These are phyloP conservation scores for Schizothorax lantsangensis DNA, from an alignment of 2,797 vertebrate genomes.

Conservation along the genomic window DNA sequence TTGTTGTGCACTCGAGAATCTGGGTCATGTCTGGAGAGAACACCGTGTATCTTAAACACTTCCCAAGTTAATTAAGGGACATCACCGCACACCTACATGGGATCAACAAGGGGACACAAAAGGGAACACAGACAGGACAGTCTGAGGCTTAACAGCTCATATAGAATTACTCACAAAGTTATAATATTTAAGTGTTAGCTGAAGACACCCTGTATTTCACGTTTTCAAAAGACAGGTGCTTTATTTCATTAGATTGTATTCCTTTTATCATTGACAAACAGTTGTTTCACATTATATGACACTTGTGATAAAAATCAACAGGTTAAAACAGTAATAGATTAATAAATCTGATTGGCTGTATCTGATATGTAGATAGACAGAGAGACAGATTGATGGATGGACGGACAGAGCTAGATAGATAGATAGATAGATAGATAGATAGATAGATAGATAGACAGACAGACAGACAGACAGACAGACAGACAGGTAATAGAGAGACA, in stretches of 20 bases:
- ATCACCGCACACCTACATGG: not conserved
- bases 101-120: not conserved
- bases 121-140: conserved; percentile 11
- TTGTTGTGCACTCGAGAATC: conserved; percentile 19
- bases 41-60: conserved; percentile 25
- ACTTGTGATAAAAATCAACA: not conserved
- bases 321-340: not conserved
- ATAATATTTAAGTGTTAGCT: no score
- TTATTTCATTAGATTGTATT: not conserved
- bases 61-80: not conserved
- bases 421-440: not conserved
- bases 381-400: not conserved
- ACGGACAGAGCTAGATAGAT: not conserved
- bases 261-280: not conserved
- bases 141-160: conserved; percentile 28
- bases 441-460: not conserved
- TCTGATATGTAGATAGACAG: not conserved
- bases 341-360: not conserved
- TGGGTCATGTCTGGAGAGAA: conserved; percentile 33
- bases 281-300: not conserved
- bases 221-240: not conserved
- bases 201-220: not conserved
- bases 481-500: no score
- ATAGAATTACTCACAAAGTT: conserved; percentile 23
- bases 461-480: not conserved